Conservation (phyloP, 2,113 vertebrate species). For the Nyctibius bracteatus region DNA sequence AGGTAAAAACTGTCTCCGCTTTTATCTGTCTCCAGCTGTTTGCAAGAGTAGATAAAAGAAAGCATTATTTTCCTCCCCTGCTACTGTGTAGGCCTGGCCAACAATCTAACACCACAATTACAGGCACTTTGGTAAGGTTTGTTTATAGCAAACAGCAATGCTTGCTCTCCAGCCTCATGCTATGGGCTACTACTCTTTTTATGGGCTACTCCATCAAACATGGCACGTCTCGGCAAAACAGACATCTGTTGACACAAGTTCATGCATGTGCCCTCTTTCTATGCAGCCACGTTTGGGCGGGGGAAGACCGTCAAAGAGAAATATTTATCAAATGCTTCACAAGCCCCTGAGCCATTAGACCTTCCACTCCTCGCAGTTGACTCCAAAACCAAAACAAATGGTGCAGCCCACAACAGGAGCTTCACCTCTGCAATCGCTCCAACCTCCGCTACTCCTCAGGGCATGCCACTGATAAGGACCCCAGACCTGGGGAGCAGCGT, state of each 20-base stretch:
- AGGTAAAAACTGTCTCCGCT: slow-evolving; percentile 18
- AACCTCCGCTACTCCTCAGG: background rate
- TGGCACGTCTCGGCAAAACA: background rate
- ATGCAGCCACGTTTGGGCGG: background rate
- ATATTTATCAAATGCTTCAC: slow-evolving; percentile 14
- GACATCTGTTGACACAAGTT: background rate
- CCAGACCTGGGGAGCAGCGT: accelerated
- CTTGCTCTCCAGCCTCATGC: slow-evolving; percentile 25
- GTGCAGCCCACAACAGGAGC: background rate
- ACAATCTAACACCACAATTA: slow-evolving; percentile 37
- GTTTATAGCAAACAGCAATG: slow-evolving; percentile 46
- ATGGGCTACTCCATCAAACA: background rate
- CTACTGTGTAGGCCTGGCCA: background rate
- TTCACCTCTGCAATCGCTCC: background rate
- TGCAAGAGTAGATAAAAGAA: slow-evolving; percentile 56
- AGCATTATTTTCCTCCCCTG: slow-evolving; percentile 20
- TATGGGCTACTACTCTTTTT: slow-evolving; percentile 31
- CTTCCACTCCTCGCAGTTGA: background rate
- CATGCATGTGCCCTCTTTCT: background rate
- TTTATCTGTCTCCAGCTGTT: slow-evolving; percentile 67
- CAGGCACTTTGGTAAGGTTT: slow-evolving; percentile 22
- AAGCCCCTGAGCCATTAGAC: background rate
- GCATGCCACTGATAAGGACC: background rate
- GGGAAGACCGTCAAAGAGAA: background rate
- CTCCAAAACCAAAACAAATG: slow-evolving; percentile 45